Conservation (phyloP, 2,113 vertebrate species). For the Oryzias melastigma region DNA sequence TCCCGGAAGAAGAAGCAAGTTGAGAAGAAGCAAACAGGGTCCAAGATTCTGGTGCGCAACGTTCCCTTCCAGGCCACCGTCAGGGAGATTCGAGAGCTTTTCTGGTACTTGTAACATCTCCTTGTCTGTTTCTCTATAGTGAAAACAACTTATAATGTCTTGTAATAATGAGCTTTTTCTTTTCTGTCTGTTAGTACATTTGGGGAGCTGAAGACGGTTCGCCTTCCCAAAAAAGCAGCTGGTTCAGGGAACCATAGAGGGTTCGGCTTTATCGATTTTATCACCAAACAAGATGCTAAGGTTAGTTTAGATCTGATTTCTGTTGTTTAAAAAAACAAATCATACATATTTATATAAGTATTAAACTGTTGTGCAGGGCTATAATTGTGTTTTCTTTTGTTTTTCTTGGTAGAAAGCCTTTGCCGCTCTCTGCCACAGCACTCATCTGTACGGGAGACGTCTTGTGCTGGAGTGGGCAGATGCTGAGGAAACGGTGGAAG, state of each 20-base stretch:
- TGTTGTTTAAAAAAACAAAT: background rate
- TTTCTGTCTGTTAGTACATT: conserved; percentile 82
- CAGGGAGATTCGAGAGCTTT: conserved; percentile 90
- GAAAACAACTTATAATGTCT: background rate
- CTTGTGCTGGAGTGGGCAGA: conserved; percentile 97
- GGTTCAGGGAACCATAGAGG: conserved; percentile 88
- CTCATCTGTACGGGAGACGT: conserved; percentile 92
- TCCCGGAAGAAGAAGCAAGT: conserved; percentile 82
- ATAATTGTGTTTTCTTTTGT: background rate
- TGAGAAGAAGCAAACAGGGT: conserved; percentile 84
- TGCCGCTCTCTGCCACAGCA: conserved; percentile 92
- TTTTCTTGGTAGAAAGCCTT: conserved; percentile 85
- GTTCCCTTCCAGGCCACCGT: conserved; percentile 91
- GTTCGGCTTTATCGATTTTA: conserved; percentile 94
- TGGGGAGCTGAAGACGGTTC: conserved; percentile 92
- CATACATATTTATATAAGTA: background rate
- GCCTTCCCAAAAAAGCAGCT: conserved; percentile 90
- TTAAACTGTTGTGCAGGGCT: background rate
- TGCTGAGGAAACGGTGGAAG: conserved; percentile 85
- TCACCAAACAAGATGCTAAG: conserved; percentile 97
- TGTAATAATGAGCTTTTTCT: background rate
- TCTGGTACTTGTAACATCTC: conserved; percentile 79
- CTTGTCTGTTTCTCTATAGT: background rate
- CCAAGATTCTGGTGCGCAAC: conserved; percentile 95
- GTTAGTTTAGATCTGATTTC: conserved; percentile 68